These are phyloP conservation scores for Emydura subglobosa DNA, from an alignment of 2,113 vertebrate genomes.

Conservation along the genomic window DNA sequence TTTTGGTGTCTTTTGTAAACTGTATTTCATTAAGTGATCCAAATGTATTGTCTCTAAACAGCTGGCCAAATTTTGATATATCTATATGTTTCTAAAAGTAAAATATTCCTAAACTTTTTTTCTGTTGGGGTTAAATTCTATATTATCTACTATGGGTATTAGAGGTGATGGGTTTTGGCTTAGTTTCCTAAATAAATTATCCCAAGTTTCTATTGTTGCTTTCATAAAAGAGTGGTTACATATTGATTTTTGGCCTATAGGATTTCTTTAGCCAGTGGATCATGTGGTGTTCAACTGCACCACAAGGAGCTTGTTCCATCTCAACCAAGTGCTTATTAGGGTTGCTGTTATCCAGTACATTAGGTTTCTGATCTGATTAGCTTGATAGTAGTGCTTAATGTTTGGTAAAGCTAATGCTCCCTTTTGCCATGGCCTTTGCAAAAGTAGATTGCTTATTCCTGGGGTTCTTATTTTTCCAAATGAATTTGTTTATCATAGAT, in stretches of 20 bases:
- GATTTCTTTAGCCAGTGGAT: background rate
- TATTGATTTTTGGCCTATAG: background rate
- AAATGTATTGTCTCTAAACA: background rate
- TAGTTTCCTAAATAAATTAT: background rate
- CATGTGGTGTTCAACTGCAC: background rate
- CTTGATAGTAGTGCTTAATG: background rate
- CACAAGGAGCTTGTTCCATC: background rate
- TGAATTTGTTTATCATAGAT: background rate
- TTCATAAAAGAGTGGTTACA: background rate
- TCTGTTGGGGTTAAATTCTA: background rate
- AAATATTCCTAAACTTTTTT: background rate
- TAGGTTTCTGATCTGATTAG: background rate
- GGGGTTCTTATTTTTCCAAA: background rate
- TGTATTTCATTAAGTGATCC: background rate
- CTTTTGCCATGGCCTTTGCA: background rate
- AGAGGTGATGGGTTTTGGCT: background rate
- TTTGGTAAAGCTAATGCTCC: background rate
- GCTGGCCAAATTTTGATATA: background rate
- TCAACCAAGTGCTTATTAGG: background rate
- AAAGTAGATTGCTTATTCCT: background rate
- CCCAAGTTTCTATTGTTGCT: background rate
- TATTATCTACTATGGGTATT: background rate
- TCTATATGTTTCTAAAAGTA: background rate
- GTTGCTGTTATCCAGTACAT: background rate
- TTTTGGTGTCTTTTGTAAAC: background rate